Evolutionary conservation across 2,888 invertebrate genomes (phyloP), one percentile per base, ranked within the genome.

Genomic region (Protonemura montana): DNA sequence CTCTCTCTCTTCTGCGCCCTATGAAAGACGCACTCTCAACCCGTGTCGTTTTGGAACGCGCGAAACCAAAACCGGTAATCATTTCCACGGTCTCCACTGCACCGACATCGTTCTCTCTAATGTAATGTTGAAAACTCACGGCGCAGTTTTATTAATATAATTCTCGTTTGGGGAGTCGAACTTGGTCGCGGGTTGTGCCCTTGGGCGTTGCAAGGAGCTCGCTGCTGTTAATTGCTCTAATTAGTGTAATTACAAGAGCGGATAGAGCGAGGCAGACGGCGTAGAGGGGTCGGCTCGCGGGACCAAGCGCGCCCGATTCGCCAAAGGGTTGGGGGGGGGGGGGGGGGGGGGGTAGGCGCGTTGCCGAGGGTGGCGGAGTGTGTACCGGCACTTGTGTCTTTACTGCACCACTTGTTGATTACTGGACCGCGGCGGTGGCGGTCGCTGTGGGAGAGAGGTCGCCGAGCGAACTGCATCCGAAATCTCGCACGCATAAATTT

Each of bases 191-290:
- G 59, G 59, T 59, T 59, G 81, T 78, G 78, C 30, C 76, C 59
- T 82, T 28, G 41, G 42, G 78, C 82, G 81, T 85, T 59, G 84
- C 78, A 35, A 27, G 86, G 81, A 80, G 77, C 82, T 82, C 59
- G 85, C 80, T 59, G 87, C 87, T 86, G 87, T 88, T 88, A 88
- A 88, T 88, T 88, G 88, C 85, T 83, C 87, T 88, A 88, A 88
- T 88, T 88, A 87, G 88, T 87, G 88, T 88, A 89, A 89, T 89
- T 89, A 89, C 89, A 89, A 87, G 89, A 88, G 88, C 88, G 76
- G 59, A 21, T 88, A 87, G 87, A 86, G 87, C 86, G 87, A 86
- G 87, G 86, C 86, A 87, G 84, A 81, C n/a, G n/a, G n/a, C n/a
- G 86, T 87, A 82, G 87, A 76, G 81, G 25, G 85, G 59, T 85